Evolutionary conservation across 2,113 vertebrate species (phyloP), one percentile per base, ranked within the genome.

Genomic region (Syngnathus typhle): DNA sequence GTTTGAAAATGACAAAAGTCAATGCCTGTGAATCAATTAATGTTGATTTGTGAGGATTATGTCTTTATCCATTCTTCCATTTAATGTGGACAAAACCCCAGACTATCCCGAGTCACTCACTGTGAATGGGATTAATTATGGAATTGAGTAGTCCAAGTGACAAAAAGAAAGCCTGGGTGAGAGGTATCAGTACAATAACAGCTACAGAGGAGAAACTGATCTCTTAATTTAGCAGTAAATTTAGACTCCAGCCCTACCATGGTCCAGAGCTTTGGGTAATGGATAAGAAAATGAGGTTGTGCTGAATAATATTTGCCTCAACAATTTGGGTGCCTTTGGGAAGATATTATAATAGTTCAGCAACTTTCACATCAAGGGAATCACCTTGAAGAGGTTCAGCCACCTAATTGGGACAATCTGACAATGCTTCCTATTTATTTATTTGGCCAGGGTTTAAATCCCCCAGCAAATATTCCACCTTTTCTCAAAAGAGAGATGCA

Each of bases 261-360:
- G 38, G 18, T 41, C 60, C 38, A 23, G n/a, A 41, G 10, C 38
- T 61, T 21, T 61, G 38, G 38, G 19, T 61, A 21, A 59, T 59
- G 32, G 56, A 32, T 13, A 7, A 41, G 10, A 61, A 60, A 60
- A 60, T 12, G 37, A n/a, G 32, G 3, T 61, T 41, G 39, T 41
- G 38, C 39, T 62, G 39, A 23, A 62, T 62, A 23, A 62, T 62
- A 7, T 62, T 62, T 60, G 21, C 39, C 10, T 44, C n/a, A 62
- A 23, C 8, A 12, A 60, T 16, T 16, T 19, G 19, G 38, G 11
- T 60, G 18, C 59, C 19, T 60, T 60, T 1, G 59, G n/a, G 13
- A 41, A 3, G 41, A 7, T 62, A 15, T 23, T 9, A 32, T 32
- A 43, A 19, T 13, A 44, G 39, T 44, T 23, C 39, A 62, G 39